phyloP scores from a whole-genome alignment of 1,140 invertebrate genomes.

The Eurosta solidaginis region DNA sequence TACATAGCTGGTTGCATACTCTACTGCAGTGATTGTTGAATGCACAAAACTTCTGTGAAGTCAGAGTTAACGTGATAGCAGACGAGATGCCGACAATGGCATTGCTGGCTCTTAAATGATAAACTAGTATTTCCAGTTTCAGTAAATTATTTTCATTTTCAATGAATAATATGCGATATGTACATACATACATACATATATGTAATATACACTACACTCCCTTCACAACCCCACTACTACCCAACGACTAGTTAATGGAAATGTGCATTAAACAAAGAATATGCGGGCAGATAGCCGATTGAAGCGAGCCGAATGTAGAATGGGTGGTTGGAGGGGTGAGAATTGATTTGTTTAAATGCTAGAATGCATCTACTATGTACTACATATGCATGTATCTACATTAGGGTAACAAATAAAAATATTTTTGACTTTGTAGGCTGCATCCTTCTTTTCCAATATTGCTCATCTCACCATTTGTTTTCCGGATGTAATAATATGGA shows the following conservation, averaged over 20 bases:
- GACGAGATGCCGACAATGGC: background rate
- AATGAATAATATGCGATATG: background rate
- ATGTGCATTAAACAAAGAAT: slow-evolving; percentile 9
- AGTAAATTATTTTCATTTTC: background rate
- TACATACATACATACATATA: background rate
- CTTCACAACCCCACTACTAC: background rate
- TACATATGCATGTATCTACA: background rate
- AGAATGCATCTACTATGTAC: no score
- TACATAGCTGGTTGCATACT: background rate
- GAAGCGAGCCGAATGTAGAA: background rate
- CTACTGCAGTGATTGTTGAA: background rate
- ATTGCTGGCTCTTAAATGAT: background rate
- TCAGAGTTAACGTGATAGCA: background rate
- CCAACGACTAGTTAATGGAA: background rate
- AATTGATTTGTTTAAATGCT: background rate
- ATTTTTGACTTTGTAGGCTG: no score
- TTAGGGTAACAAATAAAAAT: no score
- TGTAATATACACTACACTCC: background rate
- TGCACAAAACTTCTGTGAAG: background rate
- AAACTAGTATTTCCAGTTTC: slow-evolving; percentile 19
- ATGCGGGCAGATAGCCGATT: slow-evolving; percentile 16
- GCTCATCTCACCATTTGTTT: no score
- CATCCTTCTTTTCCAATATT: no score
- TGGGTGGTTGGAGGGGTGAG: background rate
- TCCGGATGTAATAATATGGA: no score